phyloP scores from a whole-genome alignment of 2,797 vertebrate species.

The Petrocephalus schoutedeni region DNA sequence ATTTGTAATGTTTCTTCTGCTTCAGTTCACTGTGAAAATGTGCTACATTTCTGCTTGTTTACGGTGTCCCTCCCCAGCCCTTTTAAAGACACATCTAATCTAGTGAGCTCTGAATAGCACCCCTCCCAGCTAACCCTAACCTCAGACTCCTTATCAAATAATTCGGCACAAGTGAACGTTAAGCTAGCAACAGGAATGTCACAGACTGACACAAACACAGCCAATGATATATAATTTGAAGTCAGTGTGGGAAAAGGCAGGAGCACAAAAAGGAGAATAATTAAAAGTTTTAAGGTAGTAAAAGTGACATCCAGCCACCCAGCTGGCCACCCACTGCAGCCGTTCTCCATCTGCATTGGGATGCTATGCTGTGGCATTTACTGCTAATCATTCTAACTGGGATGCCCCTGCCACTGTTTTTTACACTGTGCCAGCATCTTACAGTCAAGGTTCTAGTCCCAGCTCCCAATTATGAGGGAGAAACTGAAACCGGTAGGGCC shows the following conservation, averaged over 20 bases:
- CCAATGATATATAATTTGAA: background rate
- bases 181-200: background rate
- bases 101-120: background rate
- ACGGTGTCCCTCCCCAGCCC: background rate
- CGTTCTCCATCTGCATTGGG: background rate
- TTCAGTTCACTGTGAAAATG: background rate
- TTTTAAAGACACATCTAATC: background rate
- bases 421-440: background rate
- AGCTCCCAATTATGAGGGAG: background rate
- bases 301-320: background rate
- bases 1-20: background rate
- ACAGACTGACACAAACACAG: background rate
- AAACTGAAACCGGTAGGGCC: background rate
- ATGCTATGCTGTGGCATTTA: background rate
- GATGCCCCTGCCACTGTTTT: background rate
- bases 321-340: background rate
- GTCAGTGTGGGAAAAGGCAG: background rate
- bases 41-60: background rate
- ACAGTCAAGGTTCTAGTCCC: background rate
- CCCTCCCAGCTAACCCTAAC: background rate
- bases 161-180: background rate
- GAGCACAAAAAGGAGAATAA: background rate
- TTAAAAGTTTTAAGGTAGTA: background rate
- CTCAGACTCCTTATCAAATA: background rate
- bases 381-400: background rate